Evolutionary conservation across 1,140 invertebrate species (phyloP).

Genomic region (Nasonia giraulti): DNA sequence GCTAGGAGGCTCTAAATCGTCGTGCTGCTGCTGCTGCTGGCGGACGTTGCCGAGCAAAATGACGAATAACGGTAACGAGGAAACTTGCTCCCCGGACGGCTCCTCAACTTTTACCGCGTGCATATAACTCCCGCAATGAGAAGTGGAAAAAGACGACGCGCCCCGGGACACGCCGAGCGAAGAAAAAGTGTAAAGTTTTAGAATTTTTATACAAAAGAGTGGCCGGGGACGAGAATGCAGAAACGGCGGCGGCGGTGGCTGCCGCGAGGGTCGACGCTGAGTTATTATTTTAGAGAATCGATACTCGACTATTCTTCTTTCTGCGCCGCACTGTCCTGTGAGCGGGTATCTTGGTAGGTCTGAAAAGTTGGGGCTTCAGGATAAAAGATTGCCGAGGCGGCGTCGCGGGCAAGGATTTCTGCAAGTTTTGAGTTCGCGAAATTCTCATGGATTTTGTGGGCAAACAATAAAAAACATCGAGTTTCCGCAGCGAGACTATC

Average conservation of each 20-base stretch:
- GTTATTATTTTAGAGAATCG: not conserved
- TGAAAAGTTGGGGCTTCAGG: not conserved
- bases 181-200: constrained; percentile 5
- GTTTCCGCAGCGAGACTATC: no score
- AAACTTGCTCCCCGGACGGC: constrained; percentile 25
- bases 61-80: constrained; percentile 48
- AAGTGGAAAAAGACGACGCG: constrained; percentile 21
- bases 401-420: no score
- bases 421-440: no score
- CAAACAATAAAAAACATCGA: no score
- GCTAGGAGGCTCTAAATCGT: constrained; percentile 26
- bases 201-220: constrained; percentile 32
- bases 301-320: not conserved
- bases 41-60: constrained; percentile 27
- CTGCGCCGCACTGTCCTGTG: no score
- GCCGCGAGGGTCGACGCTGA: not conserved
- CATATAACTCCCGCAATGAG: constrained; percentile 9
- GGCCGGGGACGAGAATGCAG: not conserved
- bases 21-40: not conserved
- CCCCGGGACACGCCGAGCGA: not conserved
- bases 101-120: constrained; percentile 8
- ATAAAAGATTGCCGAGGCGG: no score
- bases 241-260: not conserved
- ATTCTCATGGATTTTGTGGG: no score
- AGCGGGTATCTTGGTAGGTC: not conserved